phyloP scores from a whole-genome alignment of 2,797 vertebrate species.

The Cacajao melanocephalus region DNA sequence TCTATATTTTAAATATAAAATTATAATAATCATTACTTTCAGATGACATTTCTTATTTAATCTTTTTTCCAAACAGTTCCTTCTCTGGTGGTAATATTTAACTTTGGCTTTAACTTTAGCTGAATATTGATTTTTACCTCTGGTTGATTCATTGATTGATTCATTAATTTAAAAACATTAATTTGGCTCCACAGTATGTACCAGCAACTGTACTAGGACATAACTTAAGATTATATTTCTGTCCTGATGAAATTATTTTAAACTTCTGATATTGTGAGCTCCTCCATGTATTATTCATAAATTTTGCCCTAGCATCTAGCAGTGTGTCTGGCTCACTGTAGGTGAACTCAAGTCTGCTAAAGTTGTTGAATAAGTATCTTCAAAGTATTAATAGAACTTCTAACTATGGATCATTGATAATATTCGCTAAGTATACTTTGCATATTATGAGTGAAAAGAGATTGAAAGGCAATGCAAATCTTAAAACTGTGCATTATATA shows the following conservation, averaged over 20 bases:
- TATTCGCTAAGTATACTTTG: neutral
- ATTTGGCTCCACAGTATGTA: neutral
- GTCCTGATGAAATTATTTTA: neutral
- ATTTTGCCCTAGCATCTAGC: neutral
- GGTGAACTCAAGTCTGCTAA: neutral
- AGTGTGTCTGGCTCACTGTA: neutral
- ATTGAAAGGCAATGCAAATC: neutral
- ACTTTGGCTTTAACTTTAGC: neutral
- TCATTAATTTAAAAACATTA: constrained; percentile 29
- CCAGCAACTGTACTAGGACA: neutral
- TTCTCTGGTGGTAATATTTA: constrained; percentile 20
- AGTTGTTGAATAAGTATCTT: neutral
- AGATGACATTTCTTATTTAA: neutral
- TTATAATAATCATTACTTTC: neutral
- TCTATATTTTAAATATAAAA: neutral
- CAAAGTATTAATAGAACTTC: neutral
- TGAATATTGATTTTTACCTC: neutral
- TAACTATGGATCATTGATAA: neutral
- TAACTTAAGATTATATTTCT: neutral
- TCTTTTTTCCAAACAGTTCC: neutral
- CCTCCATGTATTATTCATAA: neutral
- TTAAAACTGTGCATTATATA: neutral
- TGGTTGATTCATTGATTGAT: neutral
- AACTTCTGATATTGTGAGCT: neutral
- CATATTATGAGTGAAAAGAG: neutral